Percentiles rank a stretch among this genome's conserved stretches.
Conservation (phyloP, 2,797 vertebrate genomes). For the Mus spretus region DNA sequence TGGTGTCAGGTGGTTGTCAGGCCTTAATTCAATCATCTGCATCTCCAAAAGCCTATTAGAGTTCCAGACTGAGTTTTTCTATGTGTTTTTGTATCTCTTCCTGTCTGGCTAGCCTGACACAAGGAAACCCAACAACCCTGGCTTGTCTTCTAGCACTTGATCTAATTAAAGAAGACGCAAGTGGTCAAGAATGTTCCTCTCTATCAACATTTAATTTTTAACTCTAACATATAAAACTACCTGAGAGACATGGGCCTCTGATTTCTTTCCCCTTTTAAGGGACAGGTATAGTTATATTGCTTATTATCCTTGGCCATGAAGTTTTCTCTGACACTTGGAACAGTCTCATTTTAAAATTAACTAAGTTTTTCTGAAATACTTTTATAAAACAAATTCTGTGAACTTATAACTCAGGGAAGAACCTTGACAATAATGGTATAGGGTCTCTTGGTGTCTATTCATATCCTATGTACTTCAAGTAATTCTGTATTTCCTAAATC, state of each 20-base stretch:
- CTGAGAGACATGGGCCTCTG: neutral
- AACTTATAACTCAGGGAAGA: neutral
- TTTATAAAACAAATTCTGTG: neutral
- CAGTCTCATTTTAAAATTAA: neutral
- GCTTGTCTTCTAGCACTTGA: neutral
- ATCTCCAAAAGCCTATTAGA: neutral
- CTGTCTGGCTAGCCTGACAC: neutral
- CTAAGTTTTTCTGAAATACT: neutral
- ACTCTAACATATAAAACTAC: neutral
- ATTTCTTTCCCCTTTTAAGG: neutral
- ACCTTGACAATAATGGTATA: neutral
- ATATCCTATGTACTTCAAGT: fast-evolving
- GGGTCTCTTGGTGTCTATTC: neutral
- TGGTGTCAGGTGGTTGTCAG: neutral
- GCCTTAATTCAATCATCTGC: no score
- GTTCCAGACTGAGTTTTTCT: neutral
- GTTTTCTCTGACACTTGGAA: neutral
- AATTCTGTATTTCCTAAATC: neutral
- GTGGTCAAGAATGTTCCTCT: neutral
- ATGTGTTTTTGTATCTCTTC: neutral
- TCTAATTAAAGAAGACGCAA: neutral
- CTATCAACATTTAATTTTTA: neutral
- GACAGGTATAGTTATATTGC: neutral
- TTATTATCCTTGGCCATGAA: neutral
- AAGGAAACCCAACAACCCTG: neutral